Conservation (phyloP, 2,797 vertebrate species). For the Synanceia verrucosa region DNA sequence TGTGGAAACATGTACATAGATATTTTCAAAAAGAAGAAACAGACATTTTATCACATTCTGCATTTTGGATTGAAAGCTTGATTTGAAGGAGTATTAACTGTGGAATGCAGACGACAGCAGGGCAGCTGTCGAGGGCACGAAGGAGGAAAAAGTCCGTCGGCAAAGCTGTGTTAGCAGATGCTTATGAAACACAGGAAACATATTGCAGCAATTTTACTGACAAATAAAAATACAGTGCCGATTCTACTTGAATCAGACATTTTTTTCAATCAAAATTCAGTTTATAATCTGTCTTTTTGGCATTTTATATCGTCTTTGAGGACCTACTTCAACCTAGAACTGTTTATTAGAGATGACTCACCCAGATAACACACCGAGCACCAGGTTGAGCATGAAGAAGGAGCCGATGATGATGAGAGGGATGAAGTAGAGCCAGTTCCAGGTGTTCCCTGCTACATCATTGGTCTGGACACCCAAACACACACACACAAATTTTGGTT, state of each 20-base stretch:
- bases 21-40: not conserved
- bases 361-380: slow-evolving; percentile 92
- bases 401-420: slow-evolving; percentile 99
- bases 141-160: slow-evolving; percentile 8
- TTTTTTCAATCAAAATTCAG: not conserved
- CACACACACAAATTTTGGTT: too few species aligned
- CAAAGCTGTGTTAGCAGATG: slow-evolving; percentile 1
- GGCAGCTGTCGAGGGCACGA: slow-evolving; percentile 1
- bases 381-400: slow-evolving; percentile 99
- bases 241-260: not conserved
- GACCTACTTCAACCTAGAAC: too few species aligned
- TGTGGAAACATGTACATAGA: slow-evolving; percentile 36
- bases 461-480: slow-evolving; percentile 83
- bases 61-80: not conserved
- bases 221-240: not conserved
- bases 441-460: slow-evolving; percentile 91
- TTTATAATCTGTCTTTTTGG: not conserved
- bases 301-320: not conserved
- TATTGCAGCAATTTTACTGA: not conserved
- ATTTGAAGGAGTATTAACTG: slow-evolving; percentile 8
- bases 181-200: not conserved
- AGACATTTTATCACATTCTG: not conserved
- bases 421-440: slow-evolving; percentile 99
- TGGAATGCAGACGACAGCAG: slow-evolving; percentile 21
- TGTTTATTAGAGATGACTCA: slow-evolving; percentile 57